phyloP scores from a whole-genome alignment of 2,797 vertebrate species.

The Staurois parvus region DNA sequence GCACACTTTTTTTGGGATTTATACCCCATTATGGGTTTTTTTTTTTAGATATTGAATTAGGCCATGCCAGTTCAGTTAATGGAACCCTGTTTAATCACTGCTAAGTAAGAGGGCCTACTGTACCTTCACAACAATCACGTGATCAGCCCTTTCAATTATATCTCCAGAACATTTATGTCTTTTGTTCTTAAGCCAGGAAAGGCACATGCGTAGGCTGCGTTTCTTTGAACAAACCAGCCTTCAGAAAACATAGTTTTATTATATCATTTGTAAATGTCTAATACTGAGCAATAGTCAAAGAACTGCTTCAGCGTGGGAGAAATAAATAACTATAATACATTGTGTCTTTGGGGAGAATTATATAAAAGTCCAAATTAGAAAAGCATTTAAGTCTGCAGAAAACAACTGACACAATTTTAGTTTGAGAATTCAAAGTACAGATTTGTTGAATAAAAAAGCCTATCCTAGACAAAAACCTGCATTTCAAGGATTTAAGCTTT shows the following conservation, averaged over 20 bases:
- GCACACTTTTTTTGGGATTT: too few species aligned
- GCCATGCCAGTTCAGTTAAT: too few species aligned
- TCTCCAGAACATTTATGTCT: not conserved
- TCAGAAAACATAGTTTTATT: constrained; percentile 16
- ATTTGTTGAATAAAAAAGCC: not conserved
- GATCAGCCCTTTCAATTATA: not conserved
- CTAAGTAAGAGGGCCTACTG: too few species aligned
- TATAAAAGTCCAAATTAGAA: constrained; percentile 20
- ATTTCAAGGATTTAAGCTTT: not conserved
- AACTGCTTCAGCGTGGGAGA: not conserved
- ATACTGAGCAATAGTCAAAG: not conserved
- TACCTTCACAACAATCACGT: too few species aligned
- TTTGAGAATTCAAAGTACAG: not conserved
- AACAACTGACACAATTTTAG: not conserved
- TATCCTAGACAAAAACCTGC: not conserved
- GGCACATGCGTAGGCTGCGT: not conserved
- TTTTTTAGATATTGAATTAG: too few species aligned
- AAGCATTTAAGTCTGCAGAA: not conserved
- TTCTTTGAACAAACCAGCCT: not conserved
- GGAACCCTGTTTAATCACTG: too few species aligned
- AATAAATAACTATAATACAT: constrained; percentile 30
- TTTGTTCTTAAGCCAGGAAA: not conserved
- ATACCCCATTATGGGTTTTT: too few species aligned
- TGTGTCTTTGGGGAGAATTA: not conserved
- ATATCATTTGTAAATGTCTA: constrained; percentile 20